Base-by-base conservation (phyloP, 2,888 invertebrate species). In the Tenthredo scrophulariae region DNA sequence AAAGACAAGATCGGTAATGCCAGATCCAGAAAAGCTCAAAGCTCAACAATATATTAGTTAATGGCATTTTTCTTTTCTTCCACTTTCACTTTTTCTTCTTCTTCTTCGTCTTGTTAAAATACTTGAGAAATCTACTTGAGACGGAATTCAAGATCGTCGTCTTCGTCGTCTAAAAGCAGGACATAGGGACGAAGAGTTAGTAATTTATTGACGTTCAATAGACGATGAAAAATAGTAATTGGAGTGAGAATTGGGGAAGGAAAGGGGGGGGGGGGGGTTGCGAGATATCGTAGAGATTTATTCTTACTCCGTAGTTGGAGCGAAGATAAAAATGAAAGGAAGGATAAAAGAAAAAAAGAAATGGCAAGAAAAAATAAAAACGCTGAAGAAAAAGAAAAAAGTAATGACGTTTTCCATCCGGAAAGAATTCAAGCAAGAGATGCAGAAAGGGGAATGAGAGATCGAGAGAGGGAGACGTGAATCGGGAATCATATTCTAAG, bases 401-500 rank as follows among this genome's bases (percentile, higher is more conserved):
- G 43, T 82, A 65, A 65, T 43, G 82, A 62, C 82, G 82, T 82
- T 82, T 46, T 82, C 82, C 43, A 58, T 46, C 62, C 82, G 82
- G 82, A 65, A 82, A 58, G 65, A 82, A 65, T 43, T 26, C 43
- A 33, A 58, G 54, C 18, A 22, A 15, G 29, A 22, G 62, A 29
- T 18, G 10, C 22, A 13, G 13, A 22, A 26, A 54, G n/a, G n/a
- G 54, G 54, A 54, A 75, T 26, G 22, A 37, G 43, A 58, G 58
- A 37, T 33, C 10, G 26, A 43, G 75, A 40, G 65, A 22, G 15
- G 75, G 75, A 40, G 43, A 22, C 54, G 54, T 58, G 79, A 58
- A 79, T 79, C 79, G 58, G 79, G 79, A 79, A 79, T 79, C 79
- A 37, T 37, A 79, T 79, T 79, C 58, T 54, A 58, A 79, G 79